Evolutionary conservation across 1,140 invertebrate species (phyloP).

Genomic region (Proales similis): DNA sequence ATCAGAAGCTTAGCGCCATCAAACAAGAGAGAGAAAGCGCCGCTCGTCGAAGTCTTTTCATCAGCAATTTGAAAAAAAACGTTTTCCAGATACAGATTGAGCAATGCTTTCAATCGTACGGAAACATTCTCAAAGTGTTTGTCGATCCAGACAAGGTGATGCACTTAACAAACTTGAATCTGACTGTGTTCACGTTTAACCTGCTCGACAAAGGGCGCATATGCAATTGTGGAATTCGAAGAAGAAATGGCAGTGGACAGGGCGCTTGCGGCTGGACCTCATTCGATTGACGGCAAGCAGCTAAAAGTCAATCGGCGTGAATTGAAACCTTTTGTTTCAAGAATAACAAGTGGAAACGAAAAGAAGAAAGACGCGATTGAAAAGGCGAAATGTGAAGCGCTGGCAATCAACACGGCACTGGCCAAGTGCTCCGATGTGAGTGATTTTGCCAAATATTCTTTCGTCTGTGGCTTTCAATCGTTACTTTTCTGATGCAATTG

Average conservation of each 20-base stretch:
- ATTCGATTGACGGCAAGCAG: constrained; percentile 11
- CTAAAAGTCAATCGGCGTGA: constrained; percentile 8
- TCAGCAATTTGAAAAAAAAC: constrained; percentile 23
- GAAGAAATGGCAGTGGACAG: constrained; percentile 3
- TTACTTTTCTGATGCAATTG: not conserved
- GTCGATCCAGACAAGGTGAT: constrained; percentile 20
- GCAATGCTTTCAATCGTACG: constrained; percentile 14
- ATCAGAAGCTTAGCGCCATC: constrained; percentile 17
- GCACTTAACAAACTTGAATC: not conserved
- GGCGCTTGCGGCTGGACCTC: not conserved
- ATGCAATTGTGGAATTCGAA: constrained; percentile 33
- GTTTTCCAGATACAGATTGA: constrained; percentile 27
- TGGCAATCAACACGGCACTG: constrained; percentile 5
- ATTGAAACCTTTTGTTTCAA: constrained; percentile 27
- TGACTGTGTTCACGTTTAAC: not conserved
- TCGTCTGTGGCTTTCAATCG: not conserved
- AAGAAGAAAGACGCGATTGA: constrained; percentile 26
- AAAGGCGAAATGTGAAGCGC: constrained; percentile 18
- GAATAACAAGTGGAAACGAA: constrained; percentile 1
- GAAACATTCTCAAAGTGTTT: constrained; percentile 26
- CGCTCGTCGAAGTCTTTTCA: constrained; percentile 11
- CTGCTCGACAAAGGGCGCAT: not conserved
- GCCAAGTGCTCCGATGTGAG: too few relatives aligned
- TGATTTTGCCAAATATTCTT: not conserved
- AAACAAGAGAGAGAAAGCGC: constrained; percentile 26